Evolutionary conservation across 2,113 vertebrate genomes (phyloP), one percentile per base, ranked within the genome.

Genomic region (Garra rufa): DNA sequence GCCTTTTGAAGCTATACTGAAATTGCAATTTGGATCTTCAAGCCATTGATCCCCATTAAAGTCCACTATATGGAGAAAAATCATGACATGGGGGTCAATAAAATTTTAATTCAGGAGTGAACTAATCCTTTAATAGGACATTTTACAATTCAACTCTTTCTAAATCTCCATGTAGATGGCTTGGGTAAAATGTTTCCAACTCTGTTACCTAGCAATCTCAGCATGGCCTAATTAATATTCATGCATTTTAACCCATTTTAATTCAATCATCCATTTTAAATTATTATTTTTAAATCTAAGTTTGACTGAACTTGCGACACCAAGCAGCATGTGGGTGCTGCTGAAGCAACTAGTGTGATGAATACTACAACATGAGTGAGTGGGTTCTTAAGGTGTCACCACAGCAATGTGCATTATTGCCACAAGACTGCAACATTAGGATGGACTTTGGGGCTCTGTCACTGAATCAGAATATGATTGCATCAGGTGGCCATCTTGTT

Each of bases 401-500:
- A 38, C 63, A 21, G 75, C 63, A 71, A 34, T 84, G 74, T 69
- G 59, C 73, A 67, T 50, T 48, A 67, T 84, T 59, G 50, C 76
- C 83, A 80, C 65, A 57, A 30, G 67, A 80, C 82, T 21, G 43
- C 26, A 2, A 50, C 76, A 80, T 80, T 63, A 50, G 50, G 46
- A 10, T 28, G 52, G 52, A 80, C 83, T 70, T 80, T 59, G 28
- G 44, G 75, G 15, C 19, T 44, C 83, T 85, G 76, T 71, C 71
- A 79, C 65, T 34, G 63, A 61, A 85, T 43, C 24, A 14, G 48
- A 85, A 74, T 67, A 59, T 30, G 83, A 85, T 85, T 80, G 76
- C 83, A 73, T 80, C 76, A 85, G 83, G 83, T 46, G 65, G 67
- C 65, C 52, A 48, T 73, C 65, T 80, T 80, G 83, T 85, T 85